Percentiles rank a stretch among this genome's conserved stretches.
These are phyloP conservation scores for Acanthochromis polyacanthus DNA, from an alignment of 2,113 vertebrate genomes.

Conservation along the genomic window DNA sequence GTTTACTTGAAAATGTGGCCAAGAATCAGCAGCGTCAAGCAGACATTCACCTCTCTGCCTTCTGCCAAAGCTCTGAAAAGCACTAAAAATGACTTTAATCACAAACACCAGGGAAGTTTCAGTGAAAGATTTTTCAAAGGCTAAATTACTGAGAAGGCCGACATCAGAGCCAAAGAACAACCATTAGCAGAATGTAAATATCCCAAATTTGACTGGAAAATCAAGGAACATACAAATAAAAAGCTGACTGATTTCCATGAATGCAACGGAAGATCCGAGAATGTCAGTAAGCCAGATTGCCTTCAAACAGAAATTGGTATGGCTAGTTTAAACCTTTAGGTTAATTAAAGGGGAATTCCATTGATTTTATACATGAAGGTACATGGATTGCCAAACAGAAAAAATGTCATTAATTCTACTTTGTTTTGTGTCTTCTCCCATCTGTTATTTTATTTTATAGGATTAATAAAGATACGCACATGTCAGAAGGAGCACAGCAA, in stretches of 20 bases:
- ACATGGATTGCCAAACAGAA: too few species aligned
- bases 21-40: constrained; percentile 27
- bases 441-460: too few species aligned
- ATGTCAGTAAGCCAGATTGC: not conserved
- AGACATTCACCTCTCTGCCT: constrained; percentile 48
- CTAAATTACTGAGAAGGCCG: constrained; percentile 6
- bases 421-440: too few species aligned
- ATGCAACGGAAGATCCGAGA: too few species aligned
- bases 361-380: too few species aligned
- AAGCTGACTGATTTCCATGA: not conserved
- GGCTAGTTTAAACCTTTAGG: not conserved
- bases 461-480: too few species aligned
- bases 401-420: too few species aligned
- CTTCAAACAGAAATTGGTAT: not conserved
- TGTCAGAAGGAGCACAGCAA: too few species aligned
- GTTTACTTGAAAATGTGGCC: constrained; percentile 63
- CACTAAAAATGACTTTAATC: constrained; percentile 72
- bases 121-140: constrained; percentile 24
- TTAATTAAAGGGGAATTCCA: not conserved
- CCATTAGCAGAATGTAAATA: not conserved
- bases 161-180: not conserved
- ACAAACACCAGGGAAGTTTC: constrained; percentile 6
- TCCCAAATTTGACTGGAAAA: not conserved
- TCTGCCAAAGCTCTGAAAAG: constrained; percentile 48
- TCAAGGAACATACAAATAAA: not conserved